These are phyloP conservation scores for Drosophila punjabiensis DNA, from an alignment of 1,140 invertebrate genomes.

Conservation along the genomic window DNA sequence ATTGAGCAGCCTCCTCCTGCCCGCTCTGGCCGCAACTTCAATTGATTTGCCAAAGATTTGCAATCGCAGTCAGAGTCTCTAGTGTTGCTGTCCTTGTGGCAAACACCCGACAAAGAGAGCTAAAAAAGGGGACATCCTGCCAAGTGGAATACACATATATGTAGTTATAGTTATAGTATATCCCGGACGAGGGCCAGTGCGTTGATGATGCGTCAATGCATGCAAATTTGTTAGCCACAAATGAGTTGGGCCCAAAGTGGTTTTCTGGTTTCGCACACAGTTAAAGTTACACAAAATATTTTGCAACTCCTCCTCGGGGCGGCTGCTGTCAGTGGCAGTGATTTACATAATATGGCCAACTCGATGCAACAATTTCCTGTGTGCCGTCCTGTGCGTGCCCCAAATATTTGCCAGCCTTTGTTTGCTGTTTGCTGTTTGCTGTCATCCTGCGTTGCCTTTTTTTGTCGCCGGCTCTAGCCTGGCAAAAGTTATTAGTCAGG, in stretches of 20 bases:
- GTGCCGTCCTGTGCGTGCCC: conserved; percentile 8
- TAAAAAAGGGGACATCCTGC: conserved; percentile 10
- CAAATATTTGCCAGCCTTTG: conserved; percentile 42
- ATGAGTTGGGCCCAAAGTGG: conserved; percentile 48
- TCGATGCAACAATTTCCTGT: conserved; percentile 74
- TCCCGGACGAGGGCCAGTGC: conserved; percentile 17
- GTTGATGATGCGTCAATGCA: conserved; percentile 68
- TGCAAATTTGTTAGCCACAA: conserved; percentile 55
- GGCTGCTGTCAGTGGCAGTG: conserved; percentile 61
- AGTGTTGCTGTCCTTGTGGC: conserved; percentile 48
- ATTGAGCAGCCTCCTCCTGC: conserved; percentile 24
- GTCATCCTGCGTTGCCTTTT: neutral
- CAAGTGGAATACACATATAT: conserved; percentile 28
- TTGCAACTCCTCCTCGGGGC: conserved; percentile 14
- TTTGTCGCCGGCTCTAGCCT: conserved; percentile 11
- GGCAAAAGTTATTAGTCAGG: conserved; percentile 58
- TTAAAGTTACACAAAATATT: conserved; percentile 14
- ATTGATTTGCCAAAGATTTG: conserved; percentile 62
- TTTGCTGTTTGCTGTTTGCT: conserved; percentile 39
- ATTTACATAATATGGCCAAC: conserved; percentile 78
- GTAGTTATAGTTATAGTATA: neutral
- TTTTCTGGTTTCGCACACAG: conserved; percentile 48
- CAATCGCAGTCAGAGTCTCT: conserved; percentile 28
- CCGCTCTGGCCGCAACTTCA: conserved; percentile 19
- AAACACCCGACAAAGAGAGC: conserved; percentile 11